Base-by-base conservation (phyloP, 2,113 vertebrate species). In the Microtus richardsoni region DNA sequence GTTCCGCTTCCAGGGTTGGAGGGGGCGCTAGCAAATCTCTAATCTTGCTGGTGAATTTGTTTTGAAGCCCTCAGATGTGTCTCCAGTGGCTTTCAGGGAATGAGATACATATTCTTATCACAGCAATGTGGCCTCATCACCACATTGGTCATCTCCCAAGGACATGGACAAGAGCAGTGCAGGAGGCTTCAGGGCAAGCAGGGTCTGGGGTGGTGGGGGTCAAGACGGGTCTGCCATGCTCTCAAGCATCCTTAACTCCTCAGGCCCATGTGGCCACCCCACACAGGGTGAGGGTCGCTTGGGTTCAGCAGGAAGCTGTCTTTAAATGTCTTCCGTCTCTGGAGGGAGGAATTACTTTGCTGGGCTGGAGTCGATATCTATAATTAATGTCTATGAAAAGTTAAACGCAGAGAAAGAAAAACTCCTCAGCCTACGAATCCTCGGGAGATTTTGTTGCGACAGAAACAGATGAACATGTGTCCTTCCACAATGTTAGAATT, bases 341-440 rank as follows among this genome's bases (percentile, higher is more conserved):
- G 83, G 62, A 85, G 83, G 66, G 62, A 85, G 28, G 41, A 85
- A 68, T 36, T 49, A 68, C 47, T 68, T 30, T 28, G 77, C 88
- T 86, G 60, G 62, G 78, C 52, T 19, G n/a, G 52, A 39, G 66
- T 77, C 4, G 3, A 4, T 86, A 86, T 90, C 96, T 95, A 90
- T 86, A 88, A 97, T 97, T 95, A 95, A 91, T 87, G 96, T 92
- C 97, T 86, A n/a, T 4, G 36, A n/a, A 92, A 93, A 94, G 85
- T 77, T 92, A 88, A 91, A 80, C 41, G 54, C 60, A 47, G 85
- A 58, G 75, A 91, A 90, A 89, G 91, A 84, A 90, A 86, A 88
- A 77, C 28, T 88, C 89, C 79, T 30, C 84, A 77, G 52, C 71
- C 84, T 85, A 83, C 85, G 87, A 95, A 74, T 77, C 75, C 62